Base-by-base conservation (phyloP, 2,888 invertebrate species). In the Aromia moschata region DNA sequence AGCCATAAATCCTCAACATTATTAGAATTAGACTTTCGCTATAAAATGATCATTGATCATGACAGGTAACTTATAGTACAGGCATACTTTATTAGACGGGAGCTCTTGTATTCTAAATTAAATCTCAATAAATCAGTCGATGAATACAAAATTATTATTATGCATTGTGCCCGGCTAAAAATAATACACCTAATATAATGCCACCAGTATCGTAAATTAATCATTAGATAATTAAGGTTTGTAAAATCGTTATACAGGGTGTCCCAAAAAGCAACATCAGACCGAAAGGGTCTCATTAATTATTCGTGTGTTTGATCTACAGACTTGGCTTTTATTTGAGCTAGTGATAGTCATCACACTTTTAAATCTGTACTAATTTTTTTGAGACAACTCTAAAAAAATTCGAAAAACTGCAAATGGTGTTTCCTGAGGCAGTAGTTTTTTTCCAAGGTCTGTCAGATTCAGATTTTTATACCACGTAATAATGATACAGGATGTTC, bases 71-170 rank as follows among this genome's bases (percentile, higher is more conserved):
- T 40, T 40, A 40, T 40, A 17, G 17, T 17, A n/a, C 18, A 40
- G 17, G 18, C 7, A 17, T 40, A 40, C 18, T 40, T 40, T 40
- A 40, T n/a, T 40, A 17, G 40, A 15, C 17, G 40, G 17, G 16
- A 40, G 40, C 18, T 40, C 18, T 40, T 40, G 40, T 40, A 17
- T 40, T 40, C 17, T 40, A 40, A 40, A 40, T 40, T 40, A 40
- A 40, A 40, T 40, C 40, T 40, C 17, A 40, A 40, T 40, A 40
- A 40, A 40, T 40, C 15, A 40, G 16, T 9, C 40, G n/a, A n/a
- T 40, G 40, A 40, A 40, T 40, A 40, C 17, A 40, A 40, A 40
- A 40, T n/a, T 17, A 17, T 40, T 40, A 40, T 40, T 40, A 40
- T 40, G 9, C 16, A 16, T 10, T 18, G n/a, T 40, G 17, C 17